Evolutionary conservation across 1,140 invertebrate species (phyloP).

Genomic region (Drosophila jambulina): DNA sequence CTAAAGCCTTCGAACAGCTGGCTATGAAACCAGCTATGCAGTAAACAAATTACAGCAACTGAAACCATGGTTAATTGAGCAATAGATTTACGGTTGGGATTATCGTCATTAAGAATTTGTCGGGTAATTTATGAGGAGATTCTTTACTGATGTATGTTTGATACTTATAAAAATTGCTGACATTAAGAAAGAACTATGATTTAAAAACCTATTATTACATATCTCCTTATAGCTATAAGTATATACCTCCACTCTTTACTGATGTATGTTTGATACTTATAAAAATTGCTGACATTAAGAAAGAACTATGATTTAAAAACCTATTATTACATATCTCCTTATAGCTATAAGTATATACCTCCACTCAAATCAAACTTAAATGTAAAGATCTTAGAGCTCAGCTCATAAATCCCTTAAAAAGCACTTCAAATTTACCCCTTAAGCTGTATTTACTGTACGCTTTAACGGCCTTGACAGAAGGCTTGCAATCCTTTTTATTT

Average conservation of each 20-base stretch:
- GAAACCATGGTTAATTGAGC: constrained; percentile 33
- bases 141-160: too few relatives aligned
- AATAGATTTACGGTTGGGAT: constrained; percentile 9
- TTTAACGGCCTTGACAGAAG: constrained; percentile 55
- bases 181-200: neutral
- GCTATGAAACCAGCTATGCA: constrained; percentile 13
- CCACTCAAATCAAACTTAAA: neutral
- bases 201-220: neutral
- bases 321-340: neutral
- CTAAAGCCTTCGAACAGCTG: constrained; percentile 36
- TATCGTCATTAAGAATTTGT: neutral
- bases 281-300: neutral
- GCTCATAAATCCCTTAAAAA: neutral
- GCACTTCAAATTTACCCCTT: constrained; percentile 28
- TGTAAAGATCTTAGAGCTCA: too few relatives aligned
- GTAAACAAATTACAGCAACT: constrained; percentile 20
- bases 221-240: too few relatives aligned
- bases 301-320: too few relatives aligned
- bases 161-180: neutral
- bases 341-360: too few relatives aligned
- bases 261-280: neutral
- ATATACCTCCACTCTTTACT: too few relatives aligned
- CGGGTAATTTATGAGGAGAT: neutral
- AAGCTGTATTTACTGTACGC: constrained; percentile 59
- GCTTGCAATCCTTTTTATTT: constrained; percentile 63